phyloP scores from a whole-genome alignment of 2,113 vertebrate genomes.

The Erythrocebus patas region DNA sequence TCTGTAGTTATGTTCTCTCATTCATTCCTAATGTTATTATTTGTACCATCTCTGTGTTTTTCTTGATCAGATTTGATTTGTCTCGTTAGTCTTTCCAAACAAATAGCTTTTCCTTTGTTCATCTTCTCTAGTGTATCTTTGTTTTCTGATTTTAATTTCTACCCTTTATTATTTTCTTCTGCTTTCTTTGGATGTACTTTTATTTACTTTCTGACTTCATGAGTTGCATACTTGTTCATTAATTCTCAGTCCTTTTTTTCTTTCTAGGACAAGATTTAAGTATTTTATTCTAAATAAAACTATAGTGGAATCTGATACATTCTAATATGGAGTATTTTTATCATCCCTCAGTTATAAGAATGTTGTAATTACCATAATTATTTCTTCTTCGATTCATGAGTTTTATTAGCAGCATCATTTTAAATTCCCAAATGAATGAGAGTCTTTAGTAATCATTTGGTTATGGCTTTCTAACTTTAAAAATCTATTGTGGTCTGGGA shows the following conservation, averaged over 20 bases:
- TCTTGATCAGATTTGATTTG: background rate
- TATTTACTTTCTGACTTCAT: background rate
- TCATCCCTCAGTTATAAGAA: conserved; percentile 12
- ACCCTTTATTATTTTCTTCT: background rate
- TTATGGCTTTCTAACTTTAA: background rate
- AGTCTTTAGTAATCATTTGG: conserved; percentile 19
- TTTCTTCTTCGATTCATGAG: conserved; percentile 37
- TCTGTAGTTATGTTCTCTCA: background rate
- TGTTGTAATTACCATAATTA: background rate
- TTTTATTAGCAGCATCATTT: conserved; percentile 11
- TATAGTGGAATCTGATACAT: background rate
- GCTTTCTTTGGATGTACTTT: background rate
- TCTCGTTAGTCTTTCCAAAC: conserved; percentile 24
- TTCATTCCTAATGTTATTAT: background rate
- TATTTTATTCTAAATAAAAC: conserved; percentile 4
- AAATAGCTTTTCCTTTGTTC: background rate
- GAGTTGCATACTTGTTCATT: background rate
- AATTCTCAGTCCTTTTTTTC: background rate
- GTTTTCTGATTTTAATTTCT: conserved; percentile 10
- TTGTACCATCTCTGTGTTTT: background rate
- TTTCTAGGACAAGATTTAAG: background rate
- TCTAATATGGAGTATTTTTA: background rate
- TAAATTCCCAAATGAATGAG: conserved; percentile 33
- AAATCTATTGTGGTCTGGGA: background rate
- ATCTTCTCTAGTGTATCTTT: background rate